Base-by-base conservation (phyloP, 2,888 invertebrate genomes). In the Drosophila subquinaria region DNA sequence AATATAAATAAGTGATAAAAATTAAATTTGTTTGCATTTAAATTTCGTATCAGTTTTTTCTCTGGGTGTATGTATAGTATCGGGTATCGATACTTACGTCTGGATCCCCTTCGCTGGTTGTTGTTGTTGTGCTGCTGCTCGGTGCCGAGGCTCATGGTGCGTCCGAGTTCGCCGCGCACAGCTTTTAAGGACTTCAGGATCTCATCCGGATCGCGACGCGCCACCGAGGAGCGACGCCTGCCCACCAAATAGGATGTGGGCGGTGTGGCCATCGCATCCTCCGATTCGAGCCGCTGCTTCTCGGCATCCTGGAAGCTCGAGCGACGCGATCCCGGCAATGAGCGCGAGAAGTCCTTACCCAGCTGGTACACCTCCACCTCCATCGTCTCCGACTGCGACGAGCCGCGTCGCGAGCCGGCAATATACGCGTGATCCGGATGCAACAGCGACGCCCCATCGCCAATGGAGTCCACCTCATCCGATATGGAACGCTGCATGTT, bases 361-460 rank as follows among this genome's bases (percentile, higher is more conserved):
- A 97, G 94, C 91, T 97, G 96, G 93, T 97, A 97, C 10, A 96
- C 96, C 91, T 97, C 97, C 56, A 96, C 96, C 91, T 97, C 97
- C 53, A 97, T 94, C 57, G 97, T 96, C 91, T 97, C 97, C 0
- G 97, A 97, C 91, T 97, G 97, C 45, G 97, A 97, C n/a, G 97
- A 97, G 40, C 97, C 97, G 36, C 97, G 95, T 35, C 97, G 94
- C 0, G 97, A 97, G 68, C 95, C 95, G 1, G 94, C 95, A 52
- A 94, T 94, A 95, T 96, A 97, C 2, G 97, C 97, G 92, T 96
- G 96, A 93, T 97, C 97, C 0, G 97, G 97, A 93, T 97, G 97
- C 42, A 97, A 94, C 72, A 96, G 94, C 73, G 96, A 95, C 4
- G 95, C 95, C 76, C 95, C 95, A 92, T 96, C 96, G 48, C 96